These are phyloP conservation scores for Menidia beryllina DNA, from an alignment of 2,113 vertebrate species.

Conservation along the genomic window DNA sequence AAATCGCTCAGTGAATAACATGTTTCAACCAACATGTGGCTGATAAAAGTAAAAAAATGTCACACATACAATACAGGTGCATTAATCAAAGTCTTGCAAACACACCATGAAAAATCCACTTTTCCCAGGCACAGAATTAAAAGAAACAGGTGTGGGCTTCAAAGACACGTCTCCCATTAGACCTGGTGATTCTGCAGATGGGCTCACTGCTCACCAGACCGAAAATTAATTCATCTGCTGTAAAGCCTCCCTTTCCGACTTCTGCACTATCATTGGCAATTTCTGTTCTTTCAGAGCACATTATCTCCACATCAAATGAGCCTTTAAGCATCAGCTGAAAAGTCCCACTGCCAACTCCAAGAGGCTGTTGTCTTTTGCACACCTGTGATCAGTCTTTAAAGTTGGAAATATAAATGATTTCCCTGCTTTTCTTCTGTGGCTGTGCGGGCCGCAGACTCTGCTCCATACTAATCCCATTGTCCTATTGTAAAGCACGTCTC, in stretches of 20 bases:
- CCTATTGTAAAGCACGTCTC: neutral
- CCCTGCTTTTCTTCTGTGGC: neutral
- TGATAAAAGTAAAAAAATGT: no score
- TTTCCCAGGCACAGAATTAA: neutral
- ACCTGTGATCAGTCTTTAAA: conserved; percentile 2
- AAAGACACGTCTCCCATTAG: neutral
- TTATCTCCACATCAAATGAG: neutral
- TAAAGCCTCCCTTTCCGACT: conserved; percentile 3
- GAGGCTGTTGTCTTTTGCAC: neutral
- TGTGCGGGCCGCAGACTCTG: neutral
- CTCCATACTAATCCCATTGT: neutral
- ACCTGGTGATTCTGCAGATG: neutral
- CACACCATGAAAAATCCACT: conserved; percentile 1
- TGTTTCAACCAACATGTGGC: neutral
- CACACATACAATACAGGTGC: neutral
- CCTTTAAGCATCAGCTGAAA: no score
- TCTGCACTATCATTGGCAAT: neutral
- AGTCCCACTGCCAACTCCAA: no score
- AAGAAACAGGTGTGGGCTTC: conserved; percentile 5
- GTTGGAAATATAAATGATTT: conserved; percentile 2
- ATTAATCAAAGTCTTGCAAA: neutral
- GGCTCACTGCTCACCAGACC: neutral
- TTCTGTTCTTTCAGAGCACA: neutral
- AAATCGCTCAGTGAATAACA: neutral
- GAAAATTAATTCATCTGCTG: neutral